These are phyloP conservation scores for Ibycter americanus DNA, from an alignment of 2,797 vertebrate species.

Conservation along the genomic window DNA sequence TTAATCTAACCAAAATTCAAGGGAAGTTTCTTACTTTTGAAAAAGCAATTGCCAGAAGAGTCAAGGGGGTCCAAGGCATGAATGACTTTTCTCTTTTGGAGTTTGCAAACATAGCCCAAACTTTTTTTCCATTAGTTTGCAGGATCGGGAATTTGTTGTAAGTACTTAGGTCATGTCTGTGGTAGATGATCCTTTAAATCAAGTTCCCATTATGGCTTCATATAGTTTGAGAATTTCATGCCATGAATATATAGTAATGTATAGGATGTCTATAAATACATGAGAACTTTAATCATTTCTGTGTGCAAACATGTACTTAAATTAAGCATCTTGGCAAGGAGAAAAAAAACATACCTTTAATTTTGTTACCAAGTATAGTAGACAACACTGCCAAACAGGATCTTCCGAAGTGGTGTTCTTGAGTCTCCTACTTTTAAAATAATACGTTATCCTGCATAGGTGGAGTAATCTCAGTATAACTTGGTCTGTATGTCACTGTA, in stretches of 20 bases:
- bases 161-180: rapidly evolving
- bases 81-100: neutral
- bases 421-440: neutral
- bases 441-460: neutral
- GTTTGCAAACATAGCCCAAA: neutral
- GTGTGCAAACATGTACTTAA: neutral
- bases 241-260: neutral
- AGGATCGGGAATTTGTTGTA: neutral
- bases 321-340: neutral
- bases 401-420: neutral
- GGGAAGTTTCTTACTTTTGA: neutral
- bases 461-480: neutral
- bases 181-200: neutral
- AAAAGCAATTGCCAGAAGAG: neutral
- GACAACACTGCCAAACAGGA: neutral
- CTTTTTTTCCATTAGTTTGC: neutral
- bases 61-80: neutral
- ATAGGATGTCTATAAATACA: neutral
- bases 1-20: neutral
- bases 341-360: neutral
- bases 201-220: neutral
- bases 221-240: neutral
- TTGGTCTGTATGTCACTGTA: neutral
- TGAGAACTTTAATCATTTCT: neutral
- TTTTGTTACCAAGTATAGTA: neutral